phyloP scores from a whole-genome alignment of 2,888 invertebrate genomes.

The Pristionchus fissidentatus region DNA sequence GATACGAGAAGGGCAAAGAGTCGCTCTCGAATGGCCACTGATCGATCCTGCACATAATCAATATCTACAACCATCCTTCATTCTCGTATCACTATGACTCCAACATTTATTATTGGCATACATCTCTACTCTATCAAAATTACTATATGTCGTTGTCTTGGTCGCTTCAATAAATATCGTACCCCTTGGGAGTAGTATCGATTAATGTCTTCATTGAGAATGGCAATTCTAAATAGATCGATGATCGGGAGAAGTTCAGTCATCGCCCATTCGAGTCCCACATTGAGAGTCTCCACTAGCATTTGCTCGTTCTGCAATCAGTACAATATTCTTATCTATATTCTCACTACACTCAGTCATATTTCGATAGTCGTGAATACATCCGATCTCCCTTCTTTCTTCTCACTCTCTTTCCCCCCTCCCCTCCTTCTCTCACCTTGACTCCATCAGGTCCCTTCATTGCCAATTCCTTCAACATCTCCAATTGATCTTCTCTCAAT shows the following conservation, averaged over 20 bases:
- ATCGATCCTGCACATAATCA: constrained; percentile 52
- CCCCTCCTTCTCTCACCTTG: not conserved
- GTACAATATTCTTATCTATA: not conserved
- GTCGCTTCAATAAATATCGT: constrained; percentile 67
- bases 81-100: not conserved
- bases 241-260: constrained; percentile 90
- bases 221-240: constrained; percentile 88
- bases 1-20: constrained; percentile 78
- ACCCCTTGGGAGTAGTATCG: constrained; percentile 76
- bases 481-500: constrained; percentile 35
- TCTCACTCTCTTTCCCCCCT: not conserved
- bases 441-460: constrained; percentile 38
- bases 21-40: constrained; percentile 76
- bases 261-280: constrained; percentile 84
- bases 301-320: constrained; percentile 74
- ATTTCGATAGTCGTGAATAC: not conserved
- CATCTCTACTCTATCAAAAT: not conserved
- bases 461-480: constrained; percentile 29
- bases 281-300: constrained; percentile 81
- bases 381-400: not conserved
- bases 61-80: not conserved
- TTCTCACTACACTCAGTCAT: not conserved
- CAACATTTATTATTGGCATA: too few species aligned
- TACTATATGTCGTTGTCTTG: not conserved
- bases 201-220: constrained; percentile 83